phyloP scores from a whole-genome alignment of 2,888 invertebrate genomes.

The Apamea monoglypha region DNA sequence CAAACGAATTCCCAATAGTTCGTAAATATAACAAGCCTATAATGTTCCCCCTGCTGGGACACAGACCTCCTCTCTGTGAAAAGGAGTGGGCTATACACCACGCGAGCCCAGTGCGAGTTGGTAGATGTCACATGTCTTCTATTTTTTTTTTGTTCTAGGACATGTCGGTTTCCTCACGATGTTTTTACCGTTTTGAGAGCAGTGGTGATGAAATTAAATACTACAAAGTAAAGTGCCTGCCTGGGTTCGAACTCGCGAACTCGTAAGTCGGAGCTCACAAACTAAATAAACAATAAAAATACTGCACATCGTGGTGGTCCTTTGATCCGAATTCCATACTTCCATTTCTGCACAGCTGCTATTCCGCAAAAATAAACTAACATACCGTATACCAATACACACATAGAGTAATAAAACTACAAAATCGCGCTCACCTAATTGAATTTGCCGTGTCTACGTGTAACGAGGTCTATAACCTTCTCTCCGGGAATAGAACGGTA shows the following conservation, averaged over 20 bases:
- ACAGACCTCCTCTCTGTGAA: background rate
- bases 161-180: background rate
- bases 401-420: conserved; percentile 6
- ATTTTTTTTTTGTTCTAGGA: background rate
- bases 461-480: conserved; percentile 74
- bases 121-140: too few species aligned
- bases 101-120: background rate
- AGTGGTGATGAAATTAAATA: background rate
- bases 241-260: background rate
- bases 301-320: background rate
- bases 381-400: background rate
- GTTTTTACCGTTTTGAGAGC: background rate
- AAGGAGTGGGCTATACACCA: background rate
- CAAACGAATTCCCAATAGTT: background rate
- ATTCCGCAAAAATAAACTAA: conserved; percentile 7
- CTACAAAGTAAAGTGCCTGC: background rate
- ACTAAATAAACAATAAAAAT: background rate
- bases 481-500: conserved; percentile 87
- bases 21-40: background rate
- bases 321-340: background rate
- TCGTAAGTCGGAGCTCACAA: background rate
- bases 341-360: background rate
- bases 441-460: conserved; percentile 75
- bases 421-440: conserved; percentile 44
- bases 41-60: background rate